These are phyloP conservation scores for Phyto melanocephala DNA, from an alignment of 2,888 invertebrate species.

Conservation along the genomic window DNA sequence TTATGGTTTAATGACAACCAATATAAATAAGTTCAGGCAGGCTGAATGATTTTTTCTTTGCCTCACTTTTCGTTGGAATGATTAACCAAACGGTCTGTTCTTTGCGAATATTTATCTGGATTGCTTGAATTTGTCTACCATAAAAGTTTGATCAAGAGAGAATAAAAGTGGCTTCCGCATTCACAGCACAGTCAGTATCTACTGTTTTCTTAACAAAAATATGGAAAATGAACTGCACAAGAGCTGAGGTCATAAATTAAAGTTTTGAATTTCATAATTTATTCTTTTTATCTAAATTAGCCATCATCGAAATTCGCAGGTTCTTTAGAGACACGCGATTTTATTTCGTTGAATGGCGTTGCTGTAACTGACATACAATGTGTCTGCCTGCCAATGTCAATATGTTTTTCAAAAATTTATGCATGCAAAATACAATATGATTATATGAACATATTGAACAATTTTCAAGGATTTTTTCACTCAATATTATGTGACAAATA, in stretches of 20 bases:
- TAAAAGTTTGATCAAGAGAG: conserved; percentile 44
- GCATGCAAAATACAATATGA: conserved; percentile 36
- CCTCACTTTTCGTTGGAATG: not conserved
- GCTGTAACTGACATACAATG: not conserved
- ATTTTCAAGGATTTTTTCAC: conserved; percentile 20
- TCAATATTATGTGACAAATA: conserved; percentile 42
- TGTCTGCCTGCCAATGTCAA: not conserved
- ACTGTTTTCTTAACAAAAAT: not conserved
- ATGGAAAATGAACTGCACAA: not conserved
- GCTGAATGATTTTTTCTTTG: not conserved
- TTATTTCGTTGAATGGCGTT: conserved; percentile 7
- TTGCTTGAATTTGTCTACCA: conserved; percentile 35
- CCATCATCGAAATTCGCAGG: conserved; percentile 45
- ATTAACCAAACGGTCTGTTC: not conserved
- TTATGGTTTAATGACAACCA: conserved; percentile 42
- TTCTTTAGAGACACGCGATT: conserved; percentile 41
- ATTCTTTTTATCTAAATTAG: conserved; percentile 54
- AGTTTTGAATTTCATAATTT: conserved; percentile 59
- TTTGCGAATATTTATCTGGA: not conserved
- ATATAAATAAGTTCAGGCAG: not conserved
- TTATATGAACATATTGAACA: conserved; percentile 12
- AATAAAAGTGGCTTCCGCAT: conserved; percentile 48
- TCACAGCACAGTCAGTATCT: conserved; percentile 4
- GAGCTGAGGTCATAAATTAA: conserved; percentile 38
- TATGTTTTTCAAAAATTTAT: conserved; percentile 5